These are phyloP conservation scores for Liodrosophila aerea DNA, from an alignment of 2,888 invertebrate species.

Conservation along the genomic window DNA sequence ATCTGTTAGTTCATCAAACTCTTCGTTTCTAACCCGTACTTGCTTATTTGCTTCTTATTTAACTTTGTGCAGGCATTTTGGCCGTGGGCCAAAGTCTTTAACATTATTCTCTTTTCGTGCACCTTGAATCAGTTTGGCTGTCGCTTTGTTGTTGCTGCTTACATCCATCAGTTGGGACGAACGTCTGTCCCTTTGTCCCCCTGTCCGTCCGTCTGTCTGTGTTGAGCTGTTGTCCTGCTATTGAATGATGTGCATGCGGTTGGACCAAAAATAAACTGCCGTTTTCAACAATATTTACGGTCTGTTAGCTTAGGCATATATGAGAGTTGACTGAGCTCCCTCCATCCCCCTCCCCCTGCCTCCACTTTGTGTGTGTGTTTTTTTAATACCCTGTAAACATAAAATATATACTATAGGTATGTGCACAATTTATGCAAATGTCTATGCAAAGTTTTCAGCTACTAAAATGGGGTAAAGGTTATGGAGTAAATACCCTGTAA, in stretches of 20 bases:
- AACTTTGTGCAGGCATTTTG: slow-evolving; percentile 56
- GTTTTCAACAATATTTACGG: slow-evolving; percentile 72
- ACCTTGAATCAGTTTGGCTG: slow-evolving; percentile 56
- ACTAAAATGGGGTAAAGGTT: too few relatives aligned
- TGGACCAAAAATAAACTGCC: slow-evolving; percentile 70
- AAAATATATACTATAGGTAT: neutral
- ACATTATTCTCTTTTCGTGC: slow-evolving; percentile 37
- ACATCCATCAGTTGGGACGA: slow-evolving; percentile 62
- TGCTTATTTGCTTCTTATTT: slow-evolving; percentile 51
- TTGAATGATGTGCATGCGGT: slow-evolving; percentile 65
- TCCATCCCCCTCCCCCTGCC: too few relatives aligned
- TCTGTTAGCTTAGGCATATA: slow-evolving; percentile 70
- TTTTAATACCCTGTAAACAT: slow-evolving; percentile 7
- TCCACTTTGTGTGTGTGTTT: slow-evolving; percentile 18
- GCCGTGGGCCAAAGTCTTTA: slow-evolving; percentile 46
- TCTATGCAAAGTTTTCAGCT: too few relatives aligned
- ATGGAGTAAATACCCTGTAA: neutral
- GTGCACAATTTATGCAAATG: neutral
- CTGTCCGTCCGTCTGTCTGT: slow-evolving; percentile 19
- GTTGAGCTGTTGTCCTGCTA: slow-evolving; percentile 45
- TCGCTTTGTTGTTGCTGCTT: slow-evolving; percentile 50
- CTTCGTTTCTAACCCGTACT: neutral
- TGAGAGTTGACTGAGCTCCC: neutral
- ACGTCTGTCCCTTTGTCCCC: slow-evolving; percentile 6
- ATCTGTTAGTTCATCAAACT: slow-evolving; percentile 2